Evolutionary conservation across 2,797 vertebrate genomes (phyloP).

Genomic region (Crax fasciolata): DNA sequence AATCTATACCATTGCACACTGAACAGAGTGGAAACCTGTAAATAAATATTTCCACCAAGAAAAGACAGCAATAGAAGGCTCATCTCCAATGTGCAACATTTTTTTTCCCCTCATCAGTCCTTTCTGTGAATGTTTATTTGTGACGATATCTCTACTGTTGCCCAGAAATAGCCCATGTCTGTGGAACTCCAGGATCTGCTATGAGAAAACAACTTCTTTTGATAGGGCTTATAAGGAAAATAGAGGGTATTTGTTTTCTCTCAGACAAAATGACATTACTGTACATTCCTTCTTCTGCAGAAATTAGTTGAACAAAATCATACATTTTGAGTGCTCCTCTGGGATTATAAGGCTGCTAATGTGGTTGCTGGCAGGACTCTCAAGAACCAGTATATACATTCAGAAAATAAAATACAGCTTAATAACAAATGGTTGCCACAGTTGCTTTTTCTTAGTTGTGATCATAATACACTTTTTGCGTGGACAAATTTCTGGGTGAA

Average conservation of each 20-base stretch:
- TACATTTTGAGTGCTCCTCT: not conserved
- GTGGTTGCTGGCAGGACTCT: not conserved
- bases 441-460: not conserved
- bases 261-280: not conserved
- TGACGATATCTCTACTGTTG: not conserved
- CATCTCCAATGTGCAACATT: not conserved
- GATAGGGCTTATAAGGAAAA: constrained; percentile 4
- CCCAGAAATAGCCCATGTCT: constrained; percentile 30
- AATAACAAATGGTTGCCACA: not conserved
- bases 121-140: constrained; percentile 30
- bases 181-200: not conserved
- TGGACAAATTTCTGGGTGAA: not conserved
- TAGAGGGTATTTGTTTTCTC: not conserved
- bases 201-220: constrained; percentile 33
- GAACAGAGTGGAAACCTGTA: not conserved
- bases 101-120: not conserved
- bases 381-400: not conserved
- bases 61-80: not conserved
- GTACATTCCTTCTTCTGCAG: not conserved
- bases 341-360: not conserved
- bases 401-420: not conserved
- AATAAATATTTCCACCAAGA: not conserved
- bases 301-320: not conserved
- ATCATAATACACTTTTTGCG: not conserved
- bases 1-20: not conserved